Evolutionary conservation across 2,888 invertebrate species (phyloP), one percentile per base, ranked within the genome.

Genomic region (Lasioglossum calceatum): DNA sequence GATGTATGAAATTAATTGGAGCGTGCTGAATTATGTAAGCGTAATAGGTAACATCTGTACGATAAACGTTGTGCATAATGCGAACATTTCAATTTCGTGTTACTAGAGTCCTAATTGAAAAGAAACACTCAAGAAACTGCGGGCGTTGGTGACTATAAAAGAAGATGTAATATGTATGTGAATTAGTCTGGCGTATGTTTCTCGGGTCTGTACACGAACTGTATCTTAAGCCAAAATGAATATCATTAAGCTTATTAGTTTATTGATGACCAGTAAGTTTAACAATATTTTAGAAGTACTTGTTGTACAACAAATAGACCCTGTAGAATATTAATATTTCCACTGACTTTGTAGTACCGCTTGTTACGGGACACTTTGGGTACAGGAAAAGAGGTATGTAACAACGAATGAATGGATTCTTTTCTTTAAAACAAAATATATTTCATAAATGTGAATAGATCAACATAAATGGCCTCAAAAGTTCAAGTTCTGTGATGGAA

Each of bases 401-500:
- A 77, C 32, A 74, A 14, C 16, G 16, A 32, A 14, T 47, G 23
- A 36, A 2, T 61, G 27, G 12, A 23, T 14, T 58, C 42, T 23
- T 61, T 71, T 39, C 1, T 44, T 50, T 44, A 47, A 27, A 75
- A 23, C 27, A 32, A 67, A 32, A 23, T 12, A 36, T 36, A 16
- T 23, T 27, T 82, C 72, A 72, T 72, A 44, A 70, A 54, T 44
- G n/a, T 32, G 2, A 50, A 78, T 67, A 95, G 97, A 97, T 91
- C 97, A 97, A 94, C 95, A 97, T 58, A 95, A 96, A 84, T 97
- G 97, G 97, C 96, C 96, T 2, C 96, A 96, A 75, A 96, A 96
- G 44, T 97, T 96, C 93, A 96, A 96, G 0, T 96, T 96, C 19
- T 97, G 97, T 93, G 97, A 96, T 27, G 97, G 97, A 1, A 94